Percentiles rank a stretch among this genome's conserved stretches.
Evolutionary conservation across 2,888 invertebrate genomes (phyloP).

Genomic region (Drosophila mulleri): DNA sequence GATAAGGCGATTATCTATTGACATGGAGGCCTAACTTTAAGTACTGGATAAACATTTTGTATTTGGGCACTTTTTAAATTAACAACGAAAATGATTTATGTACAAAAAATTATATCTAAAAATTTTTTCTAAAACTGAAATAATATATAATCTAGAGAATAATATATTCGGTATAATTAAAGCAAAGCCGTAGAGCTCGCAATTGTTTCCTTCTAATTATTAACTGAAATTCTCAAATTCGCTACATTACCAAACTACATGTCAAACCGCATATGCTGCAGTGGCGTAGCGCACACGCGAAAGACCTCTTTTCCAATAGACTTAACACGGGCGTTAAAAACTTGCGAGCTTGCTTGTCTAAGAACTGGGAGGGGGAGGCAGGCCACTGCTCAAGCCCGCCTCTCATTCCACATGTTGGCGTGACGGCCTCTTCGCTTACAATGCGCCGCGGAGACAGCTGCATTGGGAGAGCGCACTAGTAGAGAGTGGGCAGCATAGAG

Average conservation of each 20-base stretch:
- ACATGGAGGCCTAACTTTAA: background rate
- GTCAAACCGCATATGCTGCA: conserved; percentile 14
- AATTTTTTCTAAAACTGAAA: background rate
- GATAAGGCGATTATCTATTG: conserved; percentile 1
- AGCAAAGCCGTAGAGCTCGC: no score
- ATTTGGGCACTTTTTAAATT: background rate
- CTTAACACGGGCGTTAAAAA: conserved; percentile 72
- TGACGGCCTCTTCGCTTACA: background rate
- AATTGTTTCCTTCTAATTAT: no score
- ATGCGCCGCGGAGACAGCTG: conserved; percentile 57
- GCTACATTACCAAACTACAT: background rate
- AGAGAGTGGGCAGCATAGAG: background rate
- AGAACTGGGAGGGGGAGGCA: conserved; percentile 29
- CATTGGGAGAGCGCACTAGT: conserved; percentile 30
- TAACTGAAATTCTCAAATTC: no score
- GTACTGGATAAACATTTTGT: background rate
- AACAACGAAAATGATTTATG: background rate
- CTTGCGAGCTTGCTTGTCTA: conserved; percentile 76
- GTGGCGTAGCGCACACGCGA: conserved; percentile 35
- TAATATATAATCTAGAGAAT: background rate
- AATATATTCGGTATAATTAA: background rate
- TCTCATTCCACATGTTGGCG: background rate
- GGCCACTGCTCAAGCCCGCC: background rate
- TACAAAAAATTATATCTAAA: background rate
- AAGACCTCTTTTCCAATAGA: conserved; percentile 71